phyloP scores from a whole-genome alignment of 2,113 vertebrate species.

The Oncorhynchus masou region DNA sequence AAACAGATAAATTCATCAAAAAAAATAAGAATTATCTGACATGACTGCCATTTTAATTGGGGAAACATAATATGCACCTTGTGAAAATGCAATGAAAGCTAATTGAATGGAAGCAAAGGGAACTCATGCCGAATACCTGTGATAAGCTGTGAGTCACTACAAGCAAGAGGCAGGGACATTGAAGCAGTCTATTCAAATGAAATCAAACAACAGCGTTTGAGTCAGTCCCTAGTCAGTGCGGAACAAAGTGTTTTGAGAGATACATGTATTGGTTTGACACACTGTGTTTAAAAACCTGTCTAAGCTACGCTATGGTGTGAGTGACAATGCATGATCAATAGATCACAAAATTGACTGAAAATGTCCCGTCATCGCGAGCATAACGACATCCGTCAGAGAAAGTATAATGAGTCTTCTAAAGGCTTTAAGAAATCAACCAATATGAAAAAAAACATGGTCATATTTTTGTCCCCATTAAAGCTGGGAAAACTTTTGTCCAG shows the following conservation, averaged over 20 bases:
- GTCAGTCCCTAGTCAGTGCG: background rate
- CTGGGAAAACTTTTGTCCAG: background rate
- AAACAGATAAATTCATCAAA: too few relatives aligned
- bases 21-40: too few relatives aligned
- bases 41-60: too few relatives aligned
- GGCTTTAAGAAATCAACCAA: too few relatives aligned
- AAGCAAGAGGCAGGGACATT: background rate
- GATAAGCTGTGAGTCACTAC: background rate
- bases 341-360: constrained; percentile 33
- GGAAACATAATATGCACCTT: too few relatives aligned
- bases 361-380: background rate
- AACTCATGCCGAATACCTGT: too few relatives aligned
- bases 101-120: too few relatives aligned
- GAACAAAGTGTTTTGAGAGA: constrained; percentile 34
- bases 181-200: background rate
- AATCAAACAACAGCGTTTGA: constrained; percentile 16
- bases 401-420: background rate
- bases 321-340: constrained; percentile 9
- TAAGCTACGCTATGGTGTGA: background rate
- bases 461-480: background rate
- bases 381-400: background rate
- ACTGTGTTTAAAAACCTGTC: constrained; percentile 12
- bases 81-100: too few relatives aligned
- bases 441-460: too few relatives aligned
- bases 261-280: constrained; percentile 18